Percentiles rank a stretch among this genome's conserved stretches.
Conservation (phyloP, 1,140 invertebrate species). For the Drosophila prosaltans region DNA sequence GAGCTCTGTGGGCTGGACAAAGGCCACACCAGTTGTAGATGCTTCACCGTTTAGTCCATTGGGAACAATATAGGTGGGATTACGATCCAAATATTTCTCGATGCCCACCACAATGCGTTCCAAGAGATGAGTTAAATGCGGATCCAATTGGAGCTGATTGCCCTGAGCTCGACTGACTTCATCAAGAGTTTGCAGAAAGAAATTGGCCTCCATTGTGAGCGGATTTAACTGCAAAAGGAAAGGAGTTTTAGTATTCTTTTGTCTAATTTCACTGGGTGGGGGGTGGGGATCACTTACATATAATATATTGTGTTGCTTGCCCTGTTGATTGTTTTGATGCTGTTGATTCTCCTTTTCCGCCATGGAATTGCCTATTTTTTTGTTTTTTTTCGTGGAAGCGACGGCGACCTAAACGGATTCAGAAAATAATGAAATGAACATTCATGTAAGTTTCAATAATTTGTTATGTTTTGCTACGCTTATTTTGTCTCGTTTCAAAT, state of each 20-base stretch:
- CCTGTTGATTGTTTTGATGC: neutral
- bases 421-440: slow-evolving; percentile 17
- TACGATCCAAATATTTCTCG: slow-evolving; percentile 64
- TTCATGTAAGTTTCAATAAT: slow-evolving; percentile 2
- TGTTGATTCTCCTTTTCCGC: slow-evolving; percentile 33
- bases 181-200: slow-evolving; percentile 63
- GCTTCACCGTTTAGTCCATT: slow-evolving; percentile 17
- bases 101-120: slow-evolving; percentile 65
- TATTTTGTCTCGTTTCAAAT: neutral
- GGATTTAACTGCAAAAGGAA: slow-evolving; percentile 63
- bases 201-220: slow-evolving; percentile 65
- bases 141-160: slow-evolving; percentile 51
- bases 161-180: slow-evolving; percentile 26
- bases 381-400: slow-evolving; percentile 37
- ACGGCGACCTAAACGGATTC: slow-evolving; percentile 28
- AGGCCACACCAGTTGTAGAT: slow-evolving; percentile 26
- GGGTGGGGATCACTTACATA: slow-evolving; percentile 47
- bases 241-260: neutral
- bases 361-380: slow-evolving; percentile 54
- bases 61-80: slow-evolving; percentile 48
- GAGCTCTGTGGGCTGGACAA: slow-evolving; percentile 55
- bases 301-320: slow-evolving; percentile 38
- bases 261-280: neutral
- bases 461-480: slow-evolving; percentile 5
- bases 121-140: slow-evolving; percentile 49